Base-by-base conservation (phyloP, 2,797 vertebrate genomes). In the Rousettus madagascariensis region DNA sequence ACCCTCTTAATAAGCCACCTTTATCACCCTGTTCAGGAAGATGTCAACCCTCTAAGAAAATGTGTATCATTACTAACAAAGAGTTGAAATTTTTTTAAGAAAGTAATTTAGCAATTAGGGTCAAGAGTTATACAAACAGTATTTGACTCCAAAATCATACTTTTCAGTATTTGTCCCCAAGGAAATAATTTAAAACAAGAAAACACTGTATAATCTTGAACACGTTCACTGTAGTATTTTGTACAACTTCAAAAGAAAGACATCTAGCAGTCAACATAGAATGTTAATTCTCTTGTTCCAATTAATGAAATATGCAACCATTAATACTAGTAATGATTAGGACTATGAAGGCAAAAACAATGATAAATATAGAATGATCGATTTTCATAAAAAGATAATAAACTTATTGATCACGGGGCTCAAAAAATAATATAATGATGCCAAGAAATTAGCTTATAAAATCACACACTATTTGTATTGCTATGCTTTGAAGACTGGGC, bases 161-260 rank as follows among this genome's bases (percentile, higher is more conserved):
- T 79, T 80, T 51, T 16, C 33, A 74, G 15, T 77, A 63, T 93
- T 93, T 93, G 2, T 8, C 36, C 36, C 36, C 51, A 10, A 91
- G 30, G 69, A 83, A 93, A 30, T 92, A 82, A 93, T 86, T 95
- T 24, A 33, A 77, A 85, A 79, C 33, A 85, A 4, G 55, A 36
- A 53, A 55, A 83, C 49, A 82, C 38, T 53, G 8, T 55, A 36
- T 66, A 86, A 46, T 41, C 12, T 30, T 92, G 12, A 87, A 92
- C 30, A 51, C 57, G 13, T 65, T 71, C 30, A 63, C 41, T 77
- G 9, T 69, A 63, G 17, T n/a, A 49, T 86, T 69, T 79, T 30
- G 78, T 72, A 89, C 5, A 63, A 71, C 90, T 90, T 77, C 20
- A 11, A 85, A 91, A 91, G 17, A 85, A 86, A 80, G 36, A 66